A percentile compares a stretch with the other conserved stretches of the same genome.
Evolutionary conservation across 2,113 vertebrate genomes (phyloP).

Genomic region (Miniopterus natalensis): DNA sequence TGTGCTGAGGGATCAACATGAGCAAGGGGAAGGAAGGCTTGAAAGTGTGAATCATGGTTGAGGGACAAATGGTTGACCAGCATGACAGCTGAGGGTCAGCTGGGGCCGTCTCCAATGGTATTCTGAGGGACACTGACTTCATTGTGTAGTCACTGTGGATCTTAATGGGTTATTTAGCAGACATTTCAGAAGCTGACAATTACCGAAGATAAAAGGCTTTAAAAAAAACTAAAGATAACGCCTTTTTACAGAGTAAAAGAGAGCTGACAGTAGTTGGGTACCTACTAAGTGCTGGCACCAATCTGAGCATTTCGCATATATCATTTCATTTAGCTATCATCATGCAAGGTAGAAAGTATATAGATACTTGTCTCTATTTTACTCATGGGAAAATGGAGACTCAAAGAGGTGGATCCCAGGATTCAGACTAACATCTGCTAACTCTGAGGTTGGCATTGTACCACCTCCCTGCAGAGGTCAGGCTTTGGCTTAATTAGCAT

Average conservation of each 20-base stretch:
- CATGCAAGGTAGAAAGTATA: neutral
- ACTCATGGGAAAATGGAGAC: constrained; percentile 33
- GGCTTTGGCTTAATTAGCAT: neutral
- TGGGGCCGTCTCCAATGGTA: neutral
- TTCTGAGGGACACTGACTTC: neutral
- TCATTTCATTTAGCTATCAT: neutral
- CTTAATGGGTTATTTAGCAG: constrained; percentile 13
- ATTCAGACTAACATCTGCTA: neutral
- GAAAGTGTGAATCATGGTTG: neutral
- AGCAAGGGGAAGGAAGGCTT: neutral
- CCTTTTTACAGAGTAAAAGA: constrained; percentile 4
- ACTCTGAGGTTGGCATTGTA: neutral
- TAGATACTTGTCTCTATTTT: constrained; percentile 32
- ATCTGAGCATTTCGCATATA: neutral
- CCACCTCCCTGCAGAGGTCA: neutral
- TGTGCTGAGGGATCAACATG: neutral
- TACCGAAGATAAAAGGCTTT: neutral
- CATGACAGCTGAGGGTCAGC: neutral
- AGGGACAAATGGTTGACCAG: neutral
- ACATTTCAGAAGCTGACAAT: neutral
- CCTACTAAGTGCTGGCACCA: neutral
- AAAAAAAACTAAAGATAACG: neutral
- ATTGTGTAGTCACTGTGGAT: neutral
- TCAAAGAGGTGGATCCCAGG: neutral
- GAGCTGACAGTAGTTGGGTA: neutral